phyloP scores from a whole-genome alignment of 2,888 invertebrate species.

The Rhopalosiphum nymphaeae region DNA sequence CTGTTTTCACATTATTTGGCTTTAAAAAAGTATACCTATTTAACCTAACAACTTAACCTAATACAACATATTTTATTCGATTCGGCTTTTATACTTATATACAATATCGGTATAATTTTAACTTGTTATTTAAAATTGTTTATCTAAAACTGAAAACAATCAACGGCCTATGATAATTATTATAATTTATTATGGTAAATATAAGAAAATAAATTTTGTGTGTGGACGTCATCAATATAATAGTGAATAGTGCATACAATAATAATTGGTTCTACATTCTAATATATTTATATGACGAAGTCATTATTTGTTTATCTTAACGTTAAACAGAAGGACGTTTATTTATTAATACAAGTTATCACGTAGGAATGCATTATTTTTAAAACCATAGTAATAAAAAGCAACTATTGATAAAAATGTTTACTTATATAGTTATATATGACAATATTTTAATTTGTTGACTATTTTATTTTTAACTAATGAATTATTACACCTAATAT shows the following conservation, averaged over 20 bases:
- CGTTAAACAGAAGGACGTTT: not conserved
- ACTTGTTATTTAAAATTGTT: not conserved
- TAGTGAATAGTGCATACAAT: not conserved
- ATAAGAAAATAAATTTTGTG: not conserved
- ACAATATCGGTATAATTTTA: not conserved
- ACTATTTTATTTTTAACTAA: not conserved
- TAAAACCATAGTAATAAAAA: not conserved
- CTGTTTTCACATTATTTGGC: no score
- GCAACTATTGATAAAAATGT: not conserved
- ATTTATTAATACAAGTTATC: not conserved
- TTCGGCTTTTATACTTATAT: not conserved
- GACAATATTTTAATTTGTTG: not conserved
- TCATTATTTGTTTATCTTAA: not conserved
- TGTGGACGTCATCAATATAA: not conserved
- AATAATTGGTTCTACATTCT: not conserved
- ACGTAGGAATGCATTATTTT: not conserved
- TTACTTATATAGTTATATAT: not conserved
- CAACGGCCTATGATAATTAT: not conserved
- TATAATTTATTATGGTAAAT: not conserved
- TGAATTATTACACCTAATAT: not conserved
- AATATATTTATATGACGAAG: not conserved
- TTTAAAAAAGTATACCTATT: no score
- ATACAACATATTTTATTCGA: not conserved
- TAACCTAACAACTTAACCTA: no score
- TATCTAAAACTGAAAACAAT: not conserved